Percentiles rank a stretch among this genome's conserved stretches.
phyloP scores from a whole-genome alignment of 1,140 invertebrate genomes.

The Ridgeia piscesae region DNA sequence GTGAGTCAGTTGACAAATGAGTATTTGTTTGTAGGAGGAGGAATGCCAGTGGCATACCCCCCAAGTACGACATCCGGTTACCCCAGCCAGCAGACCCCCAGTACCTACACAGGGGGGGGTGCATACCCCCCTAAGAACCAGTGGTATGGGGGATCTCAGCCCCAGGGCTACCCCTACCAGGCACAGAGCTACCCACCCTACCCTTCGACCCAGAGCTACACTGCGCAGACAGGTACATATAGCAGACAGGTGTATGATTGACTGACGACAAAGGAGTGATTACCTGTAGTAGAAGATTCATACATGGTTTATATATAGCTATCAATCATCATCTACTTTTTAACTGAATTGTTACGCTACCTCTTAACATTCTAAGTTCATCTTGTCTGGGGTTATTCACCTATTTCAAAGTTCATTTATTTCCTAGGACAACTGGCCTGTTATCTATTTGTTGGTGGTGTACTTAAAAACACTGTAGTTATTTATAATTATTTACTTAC shows the following conservation, averaged over 20 bases:
- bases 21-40: conserved; percentile 21
- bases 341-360: too few relatives aligned
- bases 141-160: conserved; percentile 37
- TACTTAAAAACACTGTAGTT: too few relatives aligned
- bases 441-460: too few relatives aligned
- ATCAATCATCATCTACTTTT: too few relatives aligned
- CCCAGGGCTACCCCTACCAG: conserved; percentile 51
- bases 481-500: too few relatives aligned
- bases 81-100: neutral
- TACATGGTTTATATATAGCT: too few relatives aligned
- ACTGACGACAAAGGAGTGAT: too few relatives aligned
- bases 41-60: conserved; percentile 31
- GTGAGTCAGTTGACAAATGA: neutral
- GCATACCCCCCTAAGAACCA: conserved; percentile 22
- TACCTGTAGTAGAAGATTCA: too few relatives aligned
- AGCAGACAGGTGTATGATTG: neutral
- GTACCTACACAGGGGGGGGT: conserved; percentile 16
- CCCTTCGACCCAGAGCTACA: conserved; percentile 21
- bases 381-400: too few relatives aligned
- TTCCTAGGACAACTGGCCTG: too few relatives aligned
- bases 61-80: neutral
- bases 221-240: conserved; percentile 58
- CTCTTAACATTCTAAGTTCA: too few relatives aligned
- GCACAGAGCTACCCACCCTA: conserved; percentile 25
- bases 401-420: too few relatives aligned